Base-by-base conservation (phyloP, 2,888 invertebrate species). In the Ceraclea dissimilis region DNA sequence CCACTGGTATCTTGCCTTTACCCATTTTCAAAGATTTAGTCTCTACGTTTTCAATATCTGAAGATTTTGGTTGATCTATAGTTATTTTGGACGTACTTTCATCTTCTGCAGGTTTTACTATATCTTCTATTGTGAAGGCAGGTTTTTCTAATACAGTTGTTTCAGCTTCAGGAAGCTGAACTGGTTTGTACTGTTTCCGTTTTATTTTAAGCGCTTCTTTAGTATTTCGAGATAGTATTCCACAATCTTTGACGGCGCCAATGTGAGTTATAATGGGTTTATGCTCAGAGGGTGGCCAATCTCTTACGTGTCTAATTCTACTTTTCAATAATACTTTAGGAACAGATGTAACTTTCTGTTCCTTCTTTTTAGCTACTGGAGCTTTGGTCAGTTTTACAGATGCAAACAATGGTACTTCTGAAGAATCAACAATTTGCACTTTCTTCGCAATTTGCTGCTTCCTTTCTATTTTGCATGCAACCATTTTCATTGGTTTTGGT, bases 201-300 rank as follows among this genome's bases (percentile, higher is more conserved):
- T 73, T 62, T 63, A 70, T 60, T 68, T 73, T 67, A 64, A 67
- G 34, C 6, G 78, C 76, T 63, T 79, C 78, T 64, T 75, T 69
- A 17, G 76, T 63, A 59, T 78, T 79, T 60, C 76, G 70, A 2
- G 78, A 78, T 6, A 78, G 61, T 54, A 74, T 68, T 16, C 76
- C 78, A 60, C 66, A 66, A 61, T 71, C 69, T 63, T 49, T 50
- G 2, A 56, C 33, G n/a, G 57, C 50, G 16, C 54, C 52, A 11
- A 60, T 44, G 51, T 46, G 49, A 6, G 60, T 54, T 39, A 57
- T 52, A 5, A 52, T 39, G 19, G 64, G 34, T 65, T 67, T 63
- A 66, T 73, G 66, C 65, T 60, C 61, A 49, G 49, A 50, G 4
- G 58, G 56, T 11, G 58, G 58, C 60, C 57, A 56, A 34, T 60